These are phyloP conservation scores for Malurus melanocephalus DNA, from an alignment of 2,113 vertebrate species.

Conservation along the genomic window DNA sequence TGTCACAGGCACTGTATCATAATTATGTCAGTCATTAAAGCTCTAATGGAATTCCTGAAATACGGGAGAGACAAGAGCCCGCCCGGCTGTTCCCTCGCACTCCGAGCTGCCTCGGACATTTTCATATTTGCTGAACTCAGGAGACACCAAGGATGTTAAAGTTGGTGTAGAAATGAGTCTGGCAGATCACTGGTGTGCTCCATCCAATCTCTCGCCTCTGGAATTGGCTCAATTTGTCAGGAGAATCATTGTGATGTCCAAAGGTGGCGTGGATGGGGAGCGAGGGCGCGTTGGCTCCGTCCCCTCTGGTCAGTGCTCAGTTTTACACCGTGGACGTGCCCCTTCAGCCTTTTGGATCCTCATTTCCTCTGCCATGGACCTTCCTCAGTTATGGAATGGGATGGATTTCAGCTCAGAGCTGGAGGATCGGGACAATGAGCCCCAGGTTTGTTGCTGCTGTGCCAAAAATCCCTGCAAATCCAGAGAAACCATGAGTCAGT, in stretches of 20 bases:
- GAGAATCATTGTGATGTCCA: neutral
- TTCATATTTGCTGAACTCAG: neutral
- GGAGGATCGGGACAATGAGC: too few species aligned
- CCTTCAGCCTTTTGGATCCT: neutral
- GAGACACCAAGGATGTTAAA: neutral
- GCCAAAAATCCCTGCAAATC: neutral
- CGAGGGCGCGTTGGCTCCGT: accelerated
- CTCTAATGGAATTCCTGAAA: neutral
- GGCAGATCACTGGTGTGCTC: neutral
- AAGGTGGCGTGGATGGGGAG: neutral
- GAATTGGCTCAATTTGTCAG: neutral
- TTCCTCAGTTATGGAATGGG: neutral
- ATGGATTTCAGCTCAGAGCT: neutral
- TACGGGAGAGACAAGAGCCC: neutral
- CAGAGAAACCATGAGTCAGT: accelerated
- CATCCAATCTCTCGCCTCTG: neutral
- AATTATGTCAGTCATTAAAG: slow-evolving; percentile 16
- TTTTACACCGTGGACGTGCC: neutral
- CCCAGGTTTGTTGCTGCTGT: neutral
- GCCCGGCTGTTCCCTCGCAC: accelerated
- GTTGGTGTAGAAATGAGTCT: neutral
- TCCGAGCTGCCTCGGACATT: neutral
- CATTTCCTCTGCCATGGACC: neutral
- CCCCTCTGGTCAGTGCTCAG: accelerated
- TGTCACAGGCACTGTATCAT: neutral